phyloP scores from a whole-genome alignment of 2,797 vertebrate species.

The Myoxocephalus aenaeus region DNA sequence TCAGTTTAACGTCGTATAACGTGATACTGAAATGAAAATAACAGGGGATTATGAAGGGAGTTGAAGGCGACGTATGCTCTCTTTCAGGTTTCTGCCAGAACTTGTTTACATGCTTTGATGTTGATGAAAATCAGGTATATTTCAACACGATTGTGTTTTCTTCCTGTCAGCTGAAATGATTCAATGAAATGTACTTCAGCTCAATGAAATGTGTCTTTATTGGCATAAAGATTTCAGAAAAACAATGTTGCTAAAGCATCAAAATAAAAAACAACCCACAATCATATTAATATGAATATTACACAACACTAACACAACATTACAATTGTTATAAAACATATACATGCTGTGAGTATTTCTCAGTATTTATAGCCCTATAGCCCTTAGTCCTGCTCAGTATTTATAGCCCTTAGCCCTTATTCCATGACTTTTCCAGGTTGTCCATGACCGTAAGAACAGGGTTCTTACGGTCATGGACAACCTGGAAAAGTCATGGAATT shows the following conservation, averaged over 20 bases:
- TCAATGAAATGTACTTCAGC: neutral
- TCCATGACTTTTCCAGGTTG: too few species aligned
- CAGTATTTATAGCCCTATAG: neutral
- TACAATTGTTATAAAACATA: too few species aligned
- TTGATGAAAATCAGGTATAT: neutral
- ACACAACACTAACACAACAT: too few species aligned
- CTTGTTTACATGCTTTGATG: neutral
- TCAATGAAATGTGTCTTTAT: neutral
- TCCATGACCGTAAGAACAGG: too few species aligned
- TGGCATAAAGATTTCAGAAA: neutral
- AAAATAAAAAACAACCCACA: neutral
- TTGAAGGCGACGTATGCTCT: neutral
- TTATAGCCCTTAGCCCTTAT: neutral
- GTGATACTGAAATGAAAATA: conserved; percentile 71
- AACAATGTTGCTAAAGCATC: neutral
- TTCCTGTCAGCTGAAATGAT: neutral
- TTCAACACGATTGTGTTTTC: neutral
- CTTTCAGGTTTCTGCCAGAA: neutral
- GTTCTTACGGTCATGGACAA: too few species aligned
- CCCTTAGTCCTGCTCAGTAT: too few species aligned
- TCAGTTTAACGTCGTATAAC: conserved; percentile 71
- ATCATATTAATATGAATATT: neutral
- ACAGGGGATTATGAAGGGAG: conserved; percentile 56
- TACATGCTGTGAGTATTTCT: too few species aligned
- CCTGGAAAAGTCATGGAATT: too few species aligned